Evolutionary conservation across 2,797 vertebrate genomes (phyloP).

Genomic region (Hemitrygon akajei): DNA sequence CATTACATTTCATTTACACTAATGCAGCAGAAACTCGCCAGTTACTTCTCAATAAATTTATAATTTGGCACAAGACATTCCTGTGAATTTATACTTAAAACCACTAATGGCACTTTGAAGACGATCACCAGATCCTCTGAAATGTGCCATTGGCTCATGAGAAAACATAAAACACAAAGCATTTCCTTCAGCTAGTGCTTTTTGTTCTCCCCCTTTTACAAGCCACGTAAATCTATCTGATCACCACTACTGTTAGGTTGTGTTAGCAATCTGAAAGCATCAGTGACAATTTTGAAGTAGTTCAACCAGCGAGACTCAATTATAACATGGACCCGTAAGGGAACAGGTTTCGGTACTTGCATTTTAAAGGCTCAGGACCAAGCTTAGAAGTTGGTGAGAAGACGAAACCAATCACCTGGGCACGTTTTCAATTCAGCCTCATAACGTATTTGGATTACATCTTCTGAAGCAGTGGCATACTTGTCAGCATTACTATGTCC

Average conservation of each 20-base stretch:
- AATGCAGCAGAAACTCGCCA: not conserved
- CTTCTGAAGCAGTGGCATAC: not conserved
- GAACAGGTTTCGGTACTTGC: not conserved
- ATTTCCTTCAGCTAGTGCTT: not conserved
- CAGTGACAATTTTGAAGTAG: not conserved
- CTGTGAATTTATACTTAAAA: not conserved
- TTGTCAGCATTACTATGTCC: not conserved
- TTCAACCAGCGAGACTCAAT: not conserved
- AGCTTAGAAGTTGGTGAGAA: not conserved
- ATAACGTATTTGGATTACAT: not conserved
- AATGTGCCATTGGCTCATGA: not conserved
- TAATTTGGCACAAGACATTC: not conserved
- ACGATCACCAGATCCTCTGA: not conserved
- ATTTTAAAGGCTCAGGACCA: not conserved
- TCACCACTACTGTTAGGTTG: not conserved
- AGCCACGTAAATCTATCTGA: not conserved
- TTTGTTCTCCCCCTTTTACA: not conserved
- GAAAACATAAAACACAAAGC: not conserved
- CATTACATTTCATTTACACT: not conserved
- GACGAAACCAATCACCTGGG: not conserved
- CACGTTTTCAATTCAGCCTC: not conserved
- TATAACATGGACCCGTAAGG: no score
- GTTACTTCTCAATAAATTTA: not conserved
- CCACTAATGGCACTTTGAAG: not conserved
- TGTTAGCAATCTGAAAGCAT: not conserved